A percentile compares a stretch with the other conserved stretches of the same genome.
Evolutionary conservation across 2,888 invertebrate genomes (phyloP).

Genomic region (Nowickia ferox): DNA sequence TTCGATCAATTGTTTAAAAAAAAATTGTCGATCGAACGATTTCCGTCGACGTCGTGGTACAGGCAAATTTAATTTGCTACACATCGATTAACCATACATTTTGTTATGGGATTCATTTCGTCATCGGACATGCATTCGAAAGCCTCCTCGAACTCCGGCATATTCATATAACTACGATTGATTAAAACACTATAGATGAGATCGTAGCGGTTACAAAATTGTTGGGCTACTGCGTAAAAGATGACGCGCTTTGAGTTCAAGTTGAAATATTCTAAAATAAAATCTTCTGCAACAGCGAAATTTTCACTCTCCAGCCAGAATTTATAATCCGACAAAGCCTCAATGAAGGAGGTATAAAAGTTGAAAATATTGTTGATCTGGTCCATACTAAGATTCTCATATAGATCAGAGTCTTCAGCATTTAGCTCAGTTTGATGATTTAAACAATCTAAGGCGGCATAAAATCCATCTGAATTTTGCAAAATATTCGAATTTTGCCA

Average conservation of each 20-base stretch:
- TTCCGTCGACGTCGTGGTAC: too few species aligned
- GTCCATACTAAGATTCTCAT: conserved; percentile 71
- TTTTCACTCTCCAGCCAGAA: conserved; percentile 81
- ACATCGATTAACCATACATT: conserved; percentile 77
- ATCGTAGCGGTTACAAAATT: conserved; percentile 78
- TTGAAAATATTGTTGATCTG: conserved; percentile 76
- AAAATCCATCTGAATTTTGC: conserved; percentile 78
- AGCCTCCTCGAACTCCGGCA: conserved; percentile 78
- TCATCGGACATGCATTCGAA: conserved; percentile 76
- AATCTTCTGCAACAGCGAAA: conserved; percentile 80
- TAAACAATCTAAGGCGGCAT: conserved; percentile 79
- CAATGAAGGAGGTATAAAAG: conserved; percentile 78
- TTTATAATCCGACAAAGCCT: conserved; percentile 77
- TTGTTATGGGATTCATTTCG: conserved; percentile 79
- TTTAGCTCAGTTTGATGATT: conserved; percentile 76
- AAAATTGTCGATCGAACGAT: too few species aligned
- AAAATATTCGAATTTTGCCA: conserved; percentile 78
- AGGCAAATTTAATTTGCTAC: background rate
- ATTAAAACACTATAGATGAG: conserved; percentile 75
- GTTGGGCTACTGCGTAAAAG: conserved; percentile 81
- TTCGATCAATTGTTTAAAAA: too few species aligned
- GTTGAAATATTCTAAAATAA: conserved; percentile 78
- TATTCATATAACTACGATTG: conserved; percentile 81
- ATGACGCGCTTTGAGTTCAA: conserved; percentile 77
- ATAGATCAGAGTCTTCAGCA: conserved; percentile 69